Conservation (phyloP, 1,140 invertebrate genomes). For the Brachionus asplanchnoidis region DNA sequence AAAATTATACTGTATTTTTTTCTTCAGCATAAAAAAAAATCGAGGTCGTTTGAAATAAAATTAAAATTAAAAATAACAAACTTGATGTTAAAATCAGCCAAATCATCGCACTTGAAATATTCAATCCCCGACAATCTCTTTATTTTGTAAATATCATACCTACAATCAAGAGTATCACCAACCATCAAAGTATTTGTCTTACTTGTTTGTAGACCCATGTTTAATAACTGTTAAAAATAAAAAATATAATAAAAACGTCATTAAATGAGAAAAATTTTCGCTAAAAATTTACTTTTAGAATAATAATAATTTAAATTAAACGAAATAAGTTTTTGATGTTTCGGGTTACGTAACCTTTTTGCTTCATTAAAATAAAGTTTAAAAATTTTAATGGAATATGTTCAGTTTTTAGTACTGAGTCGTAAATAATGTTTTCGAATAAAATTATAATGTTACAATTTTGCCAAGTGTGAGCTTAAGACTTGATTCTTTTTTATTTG, state of each 20-base stretch:
- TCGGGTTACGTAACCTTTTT: not conserved
- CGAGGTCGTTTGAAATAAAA: not conserved
- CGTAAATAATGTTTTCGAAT: not conserved
- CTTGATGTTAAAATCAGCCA: constrained; percentile 21
- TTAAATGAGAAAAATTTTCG: not conserved
- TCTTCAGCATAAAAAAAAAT: too few species aligned
- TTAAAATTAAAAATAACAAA: not conserved
- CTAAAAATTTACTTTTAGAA: not conserved
- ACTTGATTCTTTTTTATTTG: not conserved
- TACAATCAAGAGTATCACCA: not conserved
- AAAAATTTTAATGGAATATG: not conserved
- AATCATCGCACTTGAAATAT: constrained; percentile 35
- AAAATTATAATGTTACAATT: not conserved
- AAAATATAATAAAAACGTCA: not conserved
- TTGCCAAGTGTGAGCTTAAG: not conserved
- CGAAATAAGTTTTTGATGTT: not conserved
- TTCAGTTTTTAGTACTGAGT: not conserved
- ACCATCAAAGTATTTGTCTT: not conserved
- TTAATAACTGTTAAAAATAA: not conserved
- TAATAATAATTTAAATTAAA: constrained; percentile 3
- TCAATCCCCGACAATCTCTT: not conserved
- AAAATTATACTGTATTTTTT: too few species aligned
- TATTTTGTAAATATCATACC: constrained; percentile 41
- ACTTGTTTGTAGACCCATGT: constrained; percentile 32
- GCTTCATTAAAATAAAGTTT: not conserved